These are phyloP conservation scores for Cosmopolites sordidus DNA, from an alignment of 2,888 invertebrate genomes.

Conservation along the genomic window DNA sequence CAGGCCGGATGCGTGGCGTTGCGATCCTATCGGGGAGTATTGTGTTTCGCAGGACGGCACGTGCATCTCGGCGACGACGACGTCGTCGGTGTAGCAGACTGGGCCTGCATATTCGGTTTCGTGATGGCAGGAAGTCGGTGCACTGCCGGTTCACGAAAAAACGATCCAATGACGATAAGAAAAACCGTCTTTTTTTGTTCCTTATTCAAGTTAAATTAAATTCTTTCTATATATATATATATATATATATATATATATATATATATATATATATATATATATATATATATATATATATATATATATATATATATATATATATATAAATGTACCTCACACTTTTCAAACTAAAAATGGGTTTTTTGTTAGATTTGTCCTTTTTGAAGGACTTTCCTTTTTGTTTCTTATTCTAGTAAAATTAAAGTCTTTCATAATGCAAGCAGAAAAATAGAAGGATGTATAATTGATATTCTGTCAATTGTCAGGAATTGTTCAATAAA, in stretches of 20 bases:
- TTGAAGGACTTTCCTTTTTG: no score
- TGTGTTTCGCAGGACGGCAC: background rate
- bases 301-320: background rate
- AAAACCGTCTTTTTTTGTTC: no score
- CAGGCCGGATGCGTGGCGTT: background rate
- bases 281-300: background rate
- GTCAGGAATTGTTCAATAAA: no score
- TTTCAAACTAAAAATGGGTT: no score
- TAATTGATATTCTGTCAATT: no score
- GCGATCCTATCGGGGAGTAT: background rate
- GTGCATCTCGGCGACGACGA: background rate
- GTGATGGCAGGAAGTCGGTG: background rate
- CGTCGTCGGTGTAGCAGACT: background rate
- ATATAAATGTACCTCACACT: background rate
- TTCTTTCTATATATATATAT: background rate
- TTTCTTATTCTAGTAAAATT: no score
- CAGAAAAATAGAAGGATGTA: no score
- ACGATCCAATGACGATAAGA: background rate
- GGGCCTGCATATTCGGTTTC: background rate
- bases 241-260: background rate
- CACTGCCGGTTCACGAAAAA: background rate
- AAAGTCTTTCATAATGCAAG: no score
- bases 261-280: background rate
- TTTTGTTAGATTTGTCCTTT: no score
- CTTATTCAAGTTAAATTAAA: no score